Evolutionary conservation across 2,113 vertebrate species (phyloP), one percentile per base, ranked within the genome.

Genomic region (Centropus unirufus): DNA sequence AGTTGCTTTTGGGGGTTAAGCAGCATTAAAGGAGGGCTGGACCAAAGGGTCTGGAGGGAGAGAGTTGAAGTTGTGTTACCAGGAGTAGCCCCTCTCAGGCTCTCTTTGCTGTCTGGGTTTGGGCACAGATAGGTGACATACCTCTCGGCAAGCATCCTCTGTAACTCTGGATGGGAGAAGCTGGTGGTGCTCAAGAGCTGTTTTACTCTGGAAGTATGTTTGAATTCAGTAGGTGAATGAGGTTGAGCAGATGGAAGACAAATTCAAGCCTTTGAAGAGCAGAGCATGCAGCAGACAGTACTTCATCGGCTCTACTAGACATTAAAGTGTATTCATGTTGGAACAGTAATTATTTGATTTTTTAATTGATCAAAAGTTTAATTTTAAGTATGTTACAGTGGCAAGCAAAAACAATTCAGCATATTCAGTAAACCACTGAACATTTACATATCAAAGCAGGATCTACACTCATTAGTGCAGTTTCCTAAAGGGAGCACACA

Each of bases 371-470:
- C 16, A 42, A 42, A 68, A 83, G n/a, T 49, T 90, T 40, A 7
- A 10, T 86, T 94, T 86, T 47, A 81, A 39, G 62, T 85, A 72
- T 4, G 8, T 58, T 57, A 47, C 61, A 67, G 32, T 64, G 36
- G 24, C 66, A 69, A 81, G 92, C 79, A 75, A 73, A 68, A 74
- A 2, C 13, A 74, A 89, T 66, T 76, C 51, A 62, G 40, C 59
- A 57, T 46, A 67, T 69, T 58, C 81, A 93, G 67, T 62, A 78
- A 75, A 44, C 29, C 44, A 29, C 26, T 59, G 72, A 34, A 75
- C 32, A 75, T 96, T 76, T 92, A 40, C 34, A 83, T 90, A 62
- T 69, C 68, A 89, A 83, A 97, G 92, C 89, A 73, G 61, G 40
- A 90, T 87, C 74, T 82, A 1, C 57, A 42, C 69, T 95, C 85